Evolutionary conservation across 1,140 invertebrate genomes (phyloP).

Genomic region (Drosophila leontia): DNA sequence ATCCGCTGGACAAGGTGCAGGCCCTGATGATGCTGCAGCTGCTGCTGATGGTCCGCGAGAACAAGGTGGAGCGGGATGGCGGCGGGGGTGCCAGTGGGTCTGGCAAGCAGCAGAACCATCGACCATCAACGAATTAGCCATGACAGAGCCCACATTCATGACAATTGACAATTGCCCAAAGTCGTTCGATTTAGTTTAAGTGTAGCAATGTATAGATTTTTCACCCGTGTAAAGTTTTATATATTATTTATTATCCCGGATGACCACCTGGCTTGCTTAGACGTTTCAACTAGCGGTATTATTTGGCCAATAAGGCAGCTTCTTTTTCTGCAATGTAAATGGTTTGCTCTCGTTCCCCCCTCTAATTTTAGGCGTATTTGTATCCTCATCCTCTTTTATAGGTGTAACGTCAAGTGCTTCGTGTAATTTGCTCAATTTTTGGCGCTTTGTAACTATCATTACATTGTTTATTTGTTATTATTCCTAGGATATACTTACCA

Average conservation of each 20-base stretch:
- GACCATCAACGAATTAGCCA: conserved; percentile 62
- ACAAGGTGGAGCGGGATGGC: conserved; percentile 67
- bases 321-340: conserved; percentile 57
- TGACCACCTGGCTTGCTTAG: conserved; percentile 32
- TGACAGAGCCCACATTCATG: conserved; percentile 38
- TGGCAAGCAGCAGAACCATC: conserved; percentile 64
- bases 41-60: conserved; percentile 86
- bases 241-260: conserved; percentile 35
- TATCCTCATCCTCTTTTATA: conserved; percentile 33
- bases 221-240: conserved; percentile 49
- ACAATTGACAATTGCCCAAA: conserved; percentile 59
- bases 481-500: conserved; percentile 31
- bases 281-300: conserved; percentile 36
- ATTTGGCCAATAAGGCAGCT: conserved; percentile 37
- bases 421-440: conserved; percentile 80
- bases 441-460: conserved; percentile 72
- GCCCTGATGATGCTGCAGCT: conserved; percentile 90
- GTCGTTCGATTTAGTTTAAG: conserved; percentile 59
- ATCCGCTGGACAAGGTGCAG: conserved; percentile 95
- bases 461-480: conserved; percentile 35
- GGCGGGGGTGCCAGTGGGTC: conserved; percentile 14
- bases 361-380: conserved; percentile 26
- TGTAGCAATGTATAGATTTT: conserved; percentile 57
- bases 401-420: conserved; percentile 69
- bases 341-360: conserved; percentile 58